phyloP scores from a whole-genome alignment of 23 tunicate species.

The Styela plicata region DNA sequence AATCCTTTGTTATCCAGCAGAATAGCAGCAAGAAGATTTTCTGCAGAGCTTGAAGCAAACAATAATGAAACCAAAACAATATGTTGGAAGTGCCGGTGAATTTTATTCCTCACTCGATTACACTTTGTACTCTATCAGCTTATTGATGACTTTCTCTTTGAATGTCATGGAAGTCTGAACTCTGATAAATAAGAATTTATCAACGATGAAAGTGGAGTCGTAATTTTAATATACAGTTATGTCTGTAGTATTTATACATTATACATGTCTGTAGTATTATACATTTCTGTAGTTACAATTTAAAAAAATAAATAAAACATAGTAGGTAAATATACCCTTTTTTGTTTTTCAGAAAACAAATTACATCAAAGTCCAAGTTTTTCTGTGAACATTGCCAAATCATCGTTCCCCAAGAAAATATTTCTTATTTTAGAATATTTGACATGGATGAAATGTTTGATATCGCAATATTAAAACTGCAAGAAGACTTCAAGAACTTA shows the following conservation, averaged over 20 bases:
- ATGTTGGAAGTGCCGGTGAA: not conserved
- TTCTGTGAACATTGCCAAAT: slow-evolving; percentile 49
- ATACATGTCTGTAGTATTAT: not conserved
- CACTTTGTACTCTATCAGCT: not conserved
- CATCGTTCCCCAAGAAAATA: slow-evolving; percentile 33
- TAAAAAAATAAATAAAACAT: no score
- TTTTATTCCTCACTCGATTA: not conserved
- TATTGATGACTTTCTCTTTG: no score
- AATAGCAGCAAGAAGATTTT: no score
- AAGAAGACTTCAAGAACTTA: slow-evolving; percentile 47
- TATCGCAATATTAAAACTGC: slow-evolving; percentile 39
- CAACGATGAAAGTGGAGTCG: no score
- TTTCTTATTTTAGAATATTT: slow-evolving; percentile 51
- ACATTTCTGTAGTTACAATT: not conserved
- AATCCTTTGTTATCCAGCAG: no score
- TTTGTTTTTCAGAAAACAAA: slow-evolving; percentile 13
- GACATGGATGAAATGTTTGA: slow-evolving; percentile 40
- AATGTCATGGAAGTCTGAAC: no score
- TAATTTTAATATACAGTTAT: no score
- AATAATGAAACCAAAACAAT: not conserved
- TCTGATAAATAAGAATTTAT: no score
- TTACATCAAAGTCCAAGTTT: slow-evolving; percentile 31
- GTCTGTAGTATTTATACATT: no score
- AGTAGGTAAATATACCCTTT: no score
- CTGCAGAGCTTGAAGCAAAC: not conserved